phyloP scores from a whole-genome alignment of 2,888 invertebrate species.

The Odontocerum albicorne region DNA sequence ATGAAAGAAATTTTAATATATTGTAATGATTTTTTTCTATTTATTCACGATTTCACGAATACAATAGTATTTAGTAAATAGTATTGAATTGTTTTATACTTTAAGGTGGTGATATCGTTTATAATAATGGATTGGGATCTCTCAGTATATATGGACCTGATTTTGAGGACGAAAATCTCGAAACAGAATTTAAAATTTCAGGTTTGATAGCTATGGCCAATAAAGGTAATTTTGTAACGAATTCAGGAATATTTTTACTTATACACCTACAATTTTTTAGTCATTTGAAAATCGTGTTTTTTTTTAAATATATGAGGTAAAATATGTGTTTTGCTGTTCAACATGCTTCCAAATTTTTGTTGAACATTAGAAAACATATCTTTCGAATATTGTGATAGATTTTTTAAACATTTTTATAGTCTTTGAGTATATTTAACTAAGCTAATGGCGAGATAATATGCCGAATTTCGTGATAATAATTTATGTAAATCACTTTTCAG shows the following conservation, averaged over 20 bases:
- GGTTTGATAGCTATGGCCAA: constrained; percentile 95
- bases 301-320: neutral
- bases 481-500: constrained; percentile 51
- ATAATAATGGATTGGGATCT: constrained; percentile 80
- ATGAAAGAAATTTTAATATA: neutral
- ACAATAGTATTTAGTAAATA: neutral
- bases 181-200: constrained; percentile 74
- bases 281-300: neutral
- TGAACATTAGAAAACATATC: no score
- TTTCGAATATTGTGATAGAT: no score
- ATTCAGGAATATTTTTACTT: constrained; percentile 9
- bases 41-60: neutral
- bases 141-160: constrained; percentile 83
- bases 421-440: no score
- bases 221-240: constrained; percentile 51
- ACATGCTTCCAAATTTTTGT: no score
- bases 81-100: neutral
- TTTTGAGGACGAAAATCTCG: constrained; percentile 87
- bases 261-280: neutral
- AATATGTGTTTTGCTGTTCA: constrained; percentile 9
- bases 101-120: constrained; percentile 81
- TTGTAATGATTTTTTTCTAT: neutral
- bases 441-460: no score
- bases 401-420: no score
- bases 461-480: no score